Evolutionary conservation across 2,113 vertebrate species (phyloP), one percentile per base, ranked within the genome.

Genomic region (Hassar affinis): DNA sequence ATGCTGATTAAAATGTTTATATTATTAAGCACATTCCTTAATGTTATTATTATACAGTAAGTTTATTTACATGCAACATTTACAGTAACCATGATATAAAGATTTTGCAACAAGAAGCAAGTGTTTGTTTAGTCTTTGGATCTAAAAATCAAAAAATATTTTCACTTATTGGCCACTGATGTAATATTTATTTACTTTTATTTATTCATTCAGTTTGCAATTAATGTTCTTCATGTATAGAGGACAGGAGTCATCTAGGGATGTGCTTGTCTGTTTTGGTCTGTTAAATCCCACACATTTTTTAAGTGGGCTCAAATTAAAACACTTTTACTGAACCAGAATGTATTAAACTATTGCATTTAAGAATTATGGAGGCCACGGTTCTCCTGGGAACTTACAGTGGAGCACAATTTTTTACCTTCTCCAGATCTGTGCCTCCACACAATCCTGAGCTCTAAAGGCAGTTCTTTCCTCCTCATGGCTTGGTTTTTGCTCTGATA

Each of bases 151-250:
- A 82, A 87, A 85, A 75, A 80, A 89, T 91, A 92, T 93, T 93
- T 93, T 89, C 92, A 91, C 20, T 68, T 14, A 20, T 7, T 11
- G 18, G 85, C 81, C 72, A 88, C 90, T 89, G 91, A 93, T 93
- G 91, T 88, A 92, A 91, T 89, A 93, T 93, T 93, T 84, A 92
- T 85, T 83, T 83, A 88, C 88, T 86, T 79, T 57, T 75, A 74
- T 82, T 74, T 86, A n/a, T n/a, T n/a, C 10, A n/a, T 22, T 59
- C 3, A 61, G 88, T 86, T 38, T 68, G 7, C 85, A 83, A 90
- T 86, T 85, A 82, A 79, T 88, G 78, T 85, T 85, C 85, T 56
- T 88, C 83, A 86, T 84, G 83, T 81, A 15, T 74, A 86, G 10
- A 45, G 88, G 90, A 90, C 87, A 87, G 80, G 47, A 91, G 82